Percentiles rank a stretch among this genome's conserved stretches.
These are phyloP conservation scores for Ericerus pela DNA, from an alignment of 1,140 invertebrate genomes.

Conservation along the genomic window DNA sequence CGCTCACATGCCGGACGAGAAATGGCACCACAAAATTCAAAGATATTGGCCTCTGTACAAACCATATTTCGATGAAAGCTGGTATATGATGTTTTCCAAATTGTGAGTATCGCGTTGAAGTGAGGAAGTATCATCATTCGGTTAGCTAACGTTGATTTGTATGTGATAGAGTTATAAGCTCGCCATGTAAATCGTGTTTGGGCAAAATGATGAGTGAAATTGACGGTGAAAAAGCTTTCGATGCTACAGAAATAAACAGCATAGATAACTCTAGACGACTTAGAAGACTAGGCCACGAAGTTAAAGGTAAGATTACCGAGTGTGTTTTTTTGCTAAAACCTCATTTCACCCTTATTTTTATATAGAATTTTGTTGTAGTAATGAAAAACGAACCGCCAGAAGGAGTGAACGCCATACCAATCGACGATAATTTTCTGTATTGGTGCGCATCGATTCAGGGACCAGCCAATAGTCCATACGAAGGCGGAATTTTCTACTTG, in stretches of 20 bases:
- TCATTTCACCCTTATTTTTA: background rate
- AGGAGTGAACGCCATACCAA: slow-evolving; percentile 72
- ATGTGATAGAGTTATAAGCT: slow-evolving; percentile 43
- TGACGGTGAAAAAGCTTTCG: slow-evolving; percentile 27
- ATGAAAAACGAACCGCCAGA: slow-evolving; percentile 69
- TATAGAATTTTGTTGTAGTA: slow-evolving; percentile 30
- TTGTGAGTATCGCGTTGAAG: slow-evolving; percentile 20
- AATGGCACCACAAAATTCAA: slow-evolving; percentile 60
- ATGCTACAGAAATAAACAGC: slow-evolving; percentile 41
- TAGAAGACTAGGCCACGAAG: slow-evolving; percentile 55
- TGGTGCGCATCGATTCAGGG: slow-evolving; percentile 86
- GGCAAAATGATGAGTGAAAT: slow-evolving; percentile 41
- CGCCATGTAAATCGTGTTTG: slow-evolving; percentile 70
- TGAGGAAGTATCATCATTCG: slow-evolving; percentile 1
- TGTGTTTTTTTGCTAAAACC: background rate
- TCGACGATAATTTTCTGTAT: slow-evolving; percentile 67
- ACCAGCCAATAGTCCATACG: slow-evolving; percentile 76
- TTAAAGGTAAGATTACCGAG: slow-evolving; percentile 38
- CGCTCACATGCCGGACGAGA: slow-evolving; percentile 51
- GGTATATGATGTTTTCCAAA: slow-evolving; percentile 54
- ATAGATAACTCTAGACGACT: slow-evolving; percentile 57
- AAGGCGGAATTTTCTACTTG: slow-evolving; percentile 87
- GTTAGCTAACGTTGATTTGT: background rate
- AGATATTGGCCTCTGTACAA: slow-evolving; percentile 69
- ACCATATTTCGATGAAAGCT: slow-evolving; percentile 53